Conservation (phyloP, 1,140 invertebrate species). For the Pseudomyrmex sp. region DNA sequence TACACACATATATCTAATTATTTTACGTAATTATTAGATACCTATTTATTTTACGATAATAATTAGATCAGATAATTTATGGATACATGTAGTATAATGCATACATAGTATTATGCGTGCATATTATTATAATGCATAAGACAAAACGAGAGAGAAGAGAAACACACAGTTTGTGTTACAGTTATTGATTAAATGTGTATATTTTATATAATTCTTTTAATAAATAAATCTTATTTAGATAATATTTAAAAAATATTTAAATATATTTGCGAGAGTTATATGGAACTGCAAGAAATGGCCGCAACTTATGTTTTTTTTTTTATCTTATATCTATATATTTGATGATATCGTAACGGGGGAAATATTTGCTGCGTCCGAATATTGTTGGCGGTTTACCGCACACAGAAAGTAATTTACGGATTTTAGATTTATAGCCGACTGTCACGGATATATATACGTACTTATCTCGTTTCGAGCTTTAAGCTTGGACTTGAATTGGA, state of each 20-base stretch:
- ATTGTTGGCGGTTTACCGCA: constrained; percentile 54
- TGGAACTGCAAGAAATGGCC: background rate
- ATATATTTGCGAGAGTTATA: background rate
- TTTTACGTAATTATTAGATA: background rate
- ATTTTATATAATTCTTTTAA: no score
- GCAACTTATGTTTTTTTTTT: background rate
- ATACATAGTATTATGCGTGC: background rate
- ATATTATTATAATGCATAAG: background rate
- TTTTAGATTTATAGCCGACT: constrained; percentile 62
- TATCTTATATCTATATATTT: background rate
- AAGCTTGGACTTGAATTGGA: constrained; percentile 9
- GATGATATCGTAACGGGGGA: background rate
- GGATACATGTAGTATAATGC: background rate
- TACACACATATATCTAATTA: background rate
- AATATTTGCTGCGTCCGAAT: background rate
- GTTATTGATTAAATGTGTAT: background rate
- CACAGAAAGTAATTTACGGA: constrained; percentile 69
- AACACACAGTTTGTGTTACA: no score
- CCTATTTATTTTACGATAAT: background rate
- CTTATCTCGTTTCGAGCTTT: background rate
- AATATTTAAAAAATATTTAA: background rate
- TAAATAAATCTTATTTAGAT: background rate
- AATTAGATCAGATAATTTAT: background rate
- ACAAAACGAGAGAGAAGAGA: no score
- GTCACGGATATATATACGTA: constrained; percentile 3